Conservation (phyloP, 1,140 invertebrate genomes). For the Melanaphis sacchari region DNA sequence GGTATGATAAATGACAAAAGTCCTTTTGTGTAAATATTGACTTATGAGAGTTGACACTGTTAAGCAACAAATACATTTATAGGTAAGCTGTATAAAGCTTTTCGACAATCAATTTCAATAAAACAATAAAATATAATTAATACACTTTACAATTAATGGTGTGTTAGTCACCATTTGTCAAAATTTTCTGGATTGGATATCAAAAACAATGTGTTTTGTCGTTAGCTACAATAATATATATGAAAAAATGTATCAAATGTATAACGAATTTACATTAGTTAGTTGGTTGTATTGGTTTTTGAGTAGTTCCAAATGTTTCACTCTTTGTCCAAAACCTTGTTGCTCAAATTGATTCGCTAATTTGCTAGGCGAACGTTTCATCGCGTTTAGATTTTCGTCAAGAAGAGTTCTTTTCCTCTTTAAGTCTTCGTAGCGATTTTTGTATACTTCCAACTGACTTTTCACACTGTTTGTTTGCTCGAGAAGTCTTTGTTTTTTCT, state of each 20-base stretch:
- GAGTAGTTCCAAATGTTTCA: slow-evolving; percentile 27
- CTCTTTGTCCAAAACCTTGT: not conserved
- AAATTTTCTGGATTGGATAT: not conserved
- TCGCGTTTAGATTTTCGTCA: not conserved
- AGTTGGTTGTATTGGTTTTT: slow-evolving; percentile 29
- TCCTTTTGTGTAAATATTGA: not conserved
- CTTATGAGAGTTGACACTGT: not conserved
- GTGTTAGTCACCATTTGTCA: not conserved
- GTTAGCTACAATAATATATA: not conserved
- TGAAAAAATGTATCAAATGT: not conserved
- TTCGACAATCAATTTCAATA: not conserved
- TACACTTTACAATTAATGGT: not conserved
- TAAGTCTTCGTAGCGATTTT: not conserved
- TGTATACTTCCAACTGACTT: not conserved
- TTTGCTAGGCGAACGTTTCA: not conserved
- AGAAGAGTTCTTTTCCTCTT: not conserved
- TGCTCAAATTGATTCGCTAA: not conserved
- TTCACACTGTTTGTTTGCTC: not conserved
- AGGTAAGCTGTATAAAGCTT: not conserved
- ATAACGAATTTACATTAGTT: slow-evolving; percentile 30
- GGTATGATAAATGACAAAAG: not conserved
- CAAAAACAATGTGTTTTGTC: not conserved
- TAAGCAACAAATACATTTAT: not conserved
- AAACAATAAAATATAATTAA: slow-evolving; percentile 1
- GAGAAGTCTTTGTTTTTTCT: not conserved